Evolutionary conservation across 2,113 vertebrate genomes (phyloP).

Genomic region (Urocynchramus pylzowi): DNA sequence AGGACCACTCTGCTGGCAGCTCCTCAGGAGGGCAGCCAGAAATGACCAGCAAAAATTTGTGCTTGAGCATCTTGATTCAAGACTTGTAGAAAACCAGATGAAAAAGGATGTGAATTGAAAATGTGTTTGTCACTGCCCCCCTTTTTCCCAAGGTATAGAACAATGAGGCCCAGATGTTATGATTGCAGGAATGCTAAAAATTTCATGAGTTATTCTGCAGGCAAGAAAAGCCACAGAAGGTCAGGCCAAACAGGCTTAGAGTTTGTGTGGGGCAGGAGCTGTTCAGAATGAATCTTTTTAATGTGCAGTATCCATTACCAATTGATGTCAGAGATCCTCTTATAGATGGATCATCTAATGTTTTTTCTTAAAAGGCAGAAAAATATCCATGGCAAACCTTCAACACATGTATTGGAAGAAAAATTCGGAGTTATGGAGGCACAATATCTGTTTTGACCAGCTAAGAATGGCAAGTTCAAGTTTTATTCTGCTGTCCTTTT

Average conservation of each 20-base stretch:
- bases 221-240: conserved; percentile 46
- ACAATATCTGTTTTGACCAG: conserved; percentile 17
- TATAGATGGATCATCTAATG: conserved; percentile 15
- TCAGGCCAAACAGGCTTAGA: conserved; percentile 1
- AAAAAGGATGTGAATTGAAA: neutral
- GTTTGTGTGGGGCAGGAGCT: neutral
- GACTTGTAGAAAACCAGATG: conserved; percentile 1
- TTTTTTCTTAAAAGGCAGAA: conserved; percentile 37
- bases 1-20: neutral
- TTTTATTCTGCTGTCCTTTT: conserved; percentile 32
- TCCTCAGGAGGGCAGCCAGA: neutral
- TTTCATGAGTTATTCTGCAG: conserved; percentile 59
- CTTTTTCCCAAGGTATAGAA: conserved; percentile 38
- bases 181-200: conserved; percentile 62
- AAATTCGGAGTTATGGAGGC: neutral
- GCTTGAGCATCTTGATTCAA: conserved; percentile 21
- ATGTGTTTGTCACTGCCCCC: neutral
- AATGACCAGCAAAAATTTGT: neutral
- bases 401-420: conserved; percentile 11
- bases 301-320: conserved; percentile 54
- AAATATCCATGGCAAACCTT: conserved; percentile 44
- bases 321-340: conserved; percentile 45
- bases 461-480: conserved; percentile 23
- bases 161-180: conserved; percentile 63
- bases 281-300: neutral